A percentile compares a stretch with the other conserved stretches of the same genome.
Evolutionary conservation across 1,140 invertebrate genomes (phyloP).

Genomic region (Drusus annulatus): DNA sequence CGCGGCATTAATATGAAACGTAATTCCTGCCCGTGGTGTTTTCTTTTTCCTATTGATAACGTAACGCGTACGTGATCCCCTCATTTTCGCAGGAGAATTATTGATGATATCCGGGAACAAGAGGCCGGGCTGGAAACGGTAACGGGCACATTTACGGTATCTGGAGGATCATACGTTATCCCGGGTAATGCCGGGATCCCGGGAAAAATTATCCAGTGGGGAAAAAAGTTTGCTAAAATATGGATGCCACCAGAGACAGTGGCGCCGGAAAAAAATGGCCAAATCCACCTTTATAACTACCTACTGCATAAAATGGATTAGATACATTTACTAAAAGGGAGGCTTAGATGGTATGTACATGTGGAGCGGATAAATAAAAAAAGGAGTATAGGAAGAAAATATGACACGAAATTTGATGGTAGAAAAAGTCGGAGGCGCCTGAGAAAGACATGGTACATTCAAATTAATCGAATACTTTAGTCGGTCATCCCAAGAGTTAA

Average conservation of each 20-base stretch:
- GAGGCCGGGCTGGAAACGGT: conserved; percentile 44
- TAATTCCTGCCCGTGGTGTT: conserved; percentile 16
- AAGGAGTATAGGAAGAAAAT: too few species aligned
- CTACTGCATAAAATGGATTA: too few species aligned
- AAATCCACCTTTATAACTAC: not conserved
- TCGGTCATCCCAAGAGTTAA: too few species aligned
- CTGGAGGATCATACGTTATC: conserved; percentile 59
- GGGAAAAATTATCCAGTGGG: conserved; percentile 54
- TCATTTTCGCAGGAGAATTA: conserved; percentile 55
- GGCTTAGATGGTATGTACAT: too few species aligned
- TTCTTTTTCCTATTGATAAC: conserved; percentile 41
- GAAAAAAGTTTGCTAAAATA: conserved; percentile 58
- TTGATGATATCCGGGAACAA: conserved; percentile 51
- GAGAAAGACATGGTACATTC: too few species aligned
- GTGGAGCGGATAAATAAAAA: too few species aligned
- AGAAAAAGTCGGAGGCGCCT: too few species aligned
- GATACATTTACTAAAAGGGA: too few species aligned
- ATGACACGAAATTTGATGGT: too few species aligned
- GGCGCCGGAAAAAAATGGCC: not conserved
- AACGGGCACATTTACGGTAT: conserved; percentile 53
- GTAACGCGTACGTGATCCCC: conserved; percentile 39
- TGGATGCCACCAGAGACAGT: conserved; percentile 47
- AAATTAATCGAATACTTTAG: too few species aligned
- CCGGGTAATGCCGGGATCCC: conserved; percentile 56
- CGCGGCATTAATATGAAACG: conserved; percentile 22